Percentiles rank a stretch among this genome's conserved stretches.
Evolutionary conservation across 2,888 invertebrate species (phyloP).

Genomic region (Thecocarcelia acutangulata): DNA sequence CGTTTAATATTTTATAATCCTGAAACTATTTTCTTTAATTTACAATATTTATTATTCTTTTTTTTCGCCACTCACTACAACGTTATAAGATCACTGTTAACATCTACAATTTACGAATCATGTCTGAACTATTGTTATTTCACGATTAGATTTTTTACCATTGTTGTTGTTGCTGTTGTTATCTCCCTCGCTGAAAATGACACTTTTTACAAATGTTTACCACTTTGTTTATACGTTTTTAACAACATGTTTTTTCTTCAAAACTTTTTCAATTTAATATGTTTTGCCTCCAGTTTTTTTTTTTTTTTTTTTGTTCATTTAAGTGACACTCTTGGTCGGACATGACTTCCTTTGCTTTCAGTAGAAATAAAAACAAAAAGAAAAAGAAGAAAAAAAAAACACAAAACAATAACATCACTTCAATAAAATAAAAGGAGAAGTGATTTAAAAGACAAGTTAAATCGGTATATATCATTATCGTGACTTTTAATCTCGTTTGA

Average conservation of each 20-base stretch:
- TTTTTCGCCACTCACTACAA: slow-evolving; percentile 30
- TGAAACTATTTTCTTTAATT: not conserved
- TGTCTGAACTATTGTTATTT: slow-evolving; percentile 68
- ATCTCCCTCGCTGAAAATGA: slow-evolving; percentile 50
- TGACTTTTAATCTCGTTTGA: slow-evolving; percentile 72
- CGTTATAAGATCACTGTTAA: slow-evolving; percentile 38
- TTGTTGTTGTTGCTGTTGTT: slow-evolving; percentile 42
- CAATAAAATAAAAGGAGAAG: slow-evolving; percentile 40
- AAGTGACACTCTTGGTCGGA: slow-evolving; percentile 60
- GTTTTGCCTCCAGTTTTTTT: not conserved
- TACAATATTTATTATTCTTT: slow-evolving; percentile 2
- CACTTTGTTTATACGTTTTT: slow-evolving; percentile 57
- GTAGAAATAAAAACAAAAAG: slow-evolving; percentile 1
- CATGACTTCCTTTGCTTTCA: slow-evolving; percentile 58
- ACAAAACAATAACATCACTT: slow-evolving; percentile 16
- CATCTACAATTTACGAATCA: slow-evolving; percentile 52
- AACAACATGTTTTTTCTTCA: slow-evolving; percentile 12
- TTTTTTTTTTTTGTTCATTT: slow-evolving; percentile 1
- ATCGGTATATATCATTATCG: slow-evolving; percentile 73
- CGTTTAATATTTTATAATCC: not conserved
- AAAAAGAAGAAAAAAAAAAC: not conserved
- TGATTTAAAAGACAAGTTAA: slow-evolving; percentile 56
- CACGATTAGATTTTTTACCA: slow-evolving; percentile 58
- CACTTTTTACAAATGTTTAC: slow-evolving; percentile 68
- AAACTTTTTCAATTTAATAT: slow-evolving; percentile 5